Conservation (phyloP, 2,113 vertebrate species). For the Colossoma macropomum region DNA sequence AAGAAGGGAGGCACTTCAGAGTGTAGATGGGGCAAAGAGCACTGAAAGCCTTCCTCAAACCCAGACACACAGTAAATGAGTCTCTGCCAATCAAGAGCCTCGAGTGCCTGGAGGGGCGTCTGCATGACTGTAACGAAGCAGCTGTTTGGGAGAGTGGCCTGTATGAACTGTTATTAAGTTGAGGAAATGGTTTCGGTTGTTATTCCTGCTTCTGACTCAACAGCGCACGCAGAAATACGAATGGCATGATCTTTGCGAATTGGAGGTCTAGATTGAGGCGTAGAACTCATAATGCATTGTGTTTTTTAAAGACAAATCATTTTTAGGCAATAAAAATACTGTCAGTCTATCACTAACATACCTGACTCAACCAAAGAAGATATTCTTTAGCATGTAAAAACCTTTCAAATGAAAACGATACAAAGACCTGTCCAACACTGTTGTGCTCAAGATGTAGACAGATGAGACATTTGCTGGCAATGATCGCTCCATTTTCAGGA, state of each 20-base stretch:
- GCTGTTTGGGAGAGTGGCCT: constrained; percentile 13
- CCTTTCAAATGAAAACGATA: not conserved
- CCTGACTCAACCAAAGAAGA: not conserved
- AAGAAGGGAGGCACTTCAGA: constrained; percentile 3
- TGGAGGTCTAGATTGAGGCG: not conserved
- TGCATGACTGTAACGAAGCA: constrained; percentile 10
- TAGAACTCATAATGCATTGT: not conserved
- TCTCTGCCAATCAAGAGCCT: constrained; percentile 22
- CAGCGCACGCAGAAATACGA: not conserved
- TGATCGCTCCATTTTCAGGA: not conserved
- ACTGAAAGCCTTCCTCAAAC: not conserved
- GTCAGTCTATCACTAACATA: not conserved
- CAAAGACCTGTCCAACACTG: not conserved
- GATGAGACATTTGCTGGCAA: not conserved
- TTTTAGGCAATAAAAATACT: not conserved
- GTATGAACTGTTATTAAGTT: constrained; percentile 13
- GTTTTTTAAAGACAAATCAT: not conserved
- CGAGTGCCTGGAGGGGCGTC: not conserved
- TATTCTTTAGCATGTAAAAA: not conserved
- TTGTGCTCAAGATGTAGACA: not conserved
- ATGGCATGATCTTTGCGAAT: not conserved
- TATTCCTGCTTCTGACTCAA: not conserved
- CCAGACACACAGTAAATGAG: constrained; percentile 24
- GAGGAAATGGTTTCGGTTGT: constrained; percentile 20
- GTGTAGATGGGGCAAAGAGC: constrained; percentile 2